phyloP scores from a whole-genome alignment of 2,888 invertebrate species.

The Papilio gigon region DNA sequence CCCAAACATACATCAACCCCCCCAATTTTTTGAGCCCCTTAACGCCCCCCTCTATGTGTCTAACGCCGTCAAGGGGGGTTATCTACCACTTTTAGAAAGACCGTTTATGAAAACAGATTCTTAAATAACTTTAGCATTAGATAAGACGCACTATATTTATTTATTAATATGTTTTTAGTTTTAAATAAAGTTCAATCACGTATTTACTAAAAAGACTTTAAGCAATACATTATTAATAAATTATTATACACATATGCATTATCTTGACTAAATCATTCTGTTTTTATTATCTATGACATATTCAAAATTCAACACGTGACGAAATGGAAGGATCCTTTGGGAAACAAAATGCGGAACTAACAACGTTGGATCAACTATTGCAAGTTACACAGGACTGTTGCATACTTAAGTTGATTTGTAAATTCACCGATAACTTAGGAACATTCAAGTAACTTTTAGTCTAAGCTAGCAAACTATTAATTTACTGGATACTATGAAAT shows the following conservation, averaged over 20 bases:
- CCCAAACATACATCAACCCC: no score
- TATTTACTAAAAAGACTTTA: no score
- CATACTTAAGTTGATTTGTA: constrained; percentile 29
- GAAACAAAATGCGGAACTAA: constrained; percentile 7
- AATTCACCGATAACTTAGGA: constrained; percentile 20
- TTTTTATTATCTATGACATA: neutral
- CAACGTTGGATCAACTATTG: constrained; percentile 18
- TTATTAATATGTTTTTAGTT: no score
- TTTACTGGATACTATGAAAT: neutral
- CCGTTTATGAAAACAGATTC: no score
- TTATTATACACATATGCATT: no score
- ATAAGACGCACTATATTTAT: neutral
- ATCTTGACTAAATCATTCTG: neutral
- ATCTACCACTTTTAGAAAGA: no score
- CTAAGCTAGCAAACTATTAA: constrained; percentile 10
- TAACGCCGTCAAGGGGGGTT: no score
- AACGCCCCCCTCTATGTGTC: no score
- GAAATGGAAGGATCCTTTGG: neutral
- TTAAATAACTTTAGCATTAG: neutral
- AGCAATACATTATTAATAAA: no score
- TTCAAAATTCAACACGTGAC: constrained; percentile 1
- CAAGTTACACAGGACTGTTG: constrained; percentile 30
- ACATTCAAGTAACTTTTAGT: constrained; percentile 18
- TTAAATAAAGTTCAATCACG: no score
- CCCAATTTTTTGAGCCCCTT: no score